Conservation (phyloP, 2,113 vertebrate species). For the Nerophis ophidion region DNA sequence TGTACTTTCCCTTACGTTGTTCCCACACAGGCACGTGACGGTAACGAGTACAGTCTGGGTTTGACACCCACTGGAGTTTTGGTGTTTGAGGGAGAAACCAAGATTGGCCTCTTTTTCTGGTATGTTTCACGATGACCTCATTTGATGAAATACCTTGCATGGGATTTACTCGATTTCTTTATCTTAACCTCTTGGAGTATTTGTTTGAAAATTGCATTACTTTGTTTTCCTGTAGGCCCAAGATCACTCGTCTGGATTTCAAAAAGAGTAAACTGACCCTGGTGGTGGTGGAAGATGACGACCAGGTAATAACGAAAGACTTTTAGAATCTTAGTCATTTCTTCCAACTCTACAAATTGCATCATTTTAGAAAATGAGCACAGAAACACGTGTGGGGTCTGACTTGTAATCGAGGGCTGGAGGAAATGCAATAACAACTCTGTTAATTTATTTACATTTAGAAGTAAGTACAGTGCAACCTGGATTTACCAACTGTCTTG, state of each 20-base stretch:
- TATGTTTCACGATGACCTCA: slow-evolving; percentile 47
- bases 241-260: slow-evolving; percentile 96
- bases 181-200: not conserved
- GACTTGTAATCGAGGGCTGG: no score
- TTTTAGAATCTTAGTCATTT: no score
- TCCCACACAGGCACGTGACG: slow-evolving; percentile 83
- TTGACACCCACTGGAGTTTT: slow-evolving; percentile 95
- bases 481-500: no score
- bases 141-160: not conserved
- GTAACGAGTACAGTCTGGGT: slow-evolving; percentile 96
- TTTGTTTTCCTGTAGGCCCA: slow-evolving; percentile 76
- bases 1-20: not conserved
- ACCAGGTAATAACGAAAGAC: slow-evolving; percentile 74
- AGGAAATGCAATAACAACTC: no score
- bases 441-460: no score
- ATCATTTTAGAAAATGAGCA: not conserved
- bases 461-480: no score
- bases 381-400: not conserved
- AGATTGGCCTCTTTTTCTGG: slow-evolving; percentile 99
- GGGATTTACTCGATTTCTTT: not conserved
- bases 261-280: slow-evolving; percentile 95
- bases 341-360: not conserved
- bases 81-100: slow-evolving; percentile 96
- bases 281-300: slow-evolving; percentile 96
- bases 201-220: not conserved